Percentiles rank a stretch among this genome's conserved stretches.
These are phyloP conservation scores for Pao palembangensis DNA, from an alignment of 2,113 vertebrate genomes.

Conservation along the genomic window DNA sequence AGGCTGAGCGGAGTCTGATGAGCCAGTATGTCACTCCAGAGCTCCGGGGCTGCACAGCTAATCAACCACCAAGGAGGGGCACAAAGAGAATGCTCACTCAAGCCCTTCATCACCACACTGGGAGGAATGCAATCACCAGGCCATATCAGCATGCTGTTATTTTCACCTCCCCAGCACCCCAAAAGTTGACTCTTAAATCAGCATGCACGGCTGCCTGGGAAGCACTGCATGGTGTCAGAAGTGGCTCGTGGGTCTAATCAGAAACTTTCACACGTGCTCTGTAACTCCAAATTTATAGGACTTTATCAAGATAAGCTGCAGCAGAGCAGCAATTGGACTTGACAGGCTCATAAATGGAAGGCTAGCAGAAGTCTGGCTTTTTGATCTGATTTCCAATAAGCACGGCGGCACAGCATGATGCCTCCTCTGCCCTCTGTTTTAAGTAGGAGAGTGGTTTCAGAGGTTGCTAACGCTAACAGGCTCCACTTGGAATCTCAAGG, in stretches of 20 bases:
- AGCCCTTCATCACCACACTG: slow-evolving; percentile 54
- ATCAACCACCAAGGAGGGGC: slow-evolving; percentile 70
- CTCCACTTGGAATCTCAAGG: slow-evolving; percentile 34
- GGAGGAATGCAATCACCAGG: slow-evolving; percentile 70
- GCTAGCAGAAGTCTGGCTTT: slow-evolving; percentile 18
- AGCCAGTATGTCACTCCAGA: slow-evolving; percentile 61
- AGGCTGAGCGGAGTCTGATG: slow-evolving; percentile 63
- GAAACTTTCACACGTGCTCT: slow-evolving; percentile 2
- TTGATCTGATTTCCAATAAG: slow-evolving; percentile 39
- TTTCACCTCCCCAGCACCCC: slow-evolving; percentile 6
- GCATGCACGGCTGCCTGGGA: slow-evolving; percentile 49
- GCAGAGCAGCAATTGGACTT: too few relatives aligned
- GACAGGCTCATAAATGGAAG: too few relatives aligned
- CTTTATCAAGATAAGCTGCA: too few relatives aligned
- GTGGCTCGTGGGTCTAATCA: slow-evolving; percentile 48
- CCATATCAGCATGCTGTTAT: slow-evolving; percentile 64
- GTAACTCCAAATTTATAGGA: too few relatives aligned
- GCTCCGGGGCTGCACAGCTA: slow-evolving; percentile 65
- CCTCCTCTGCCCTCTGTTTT: slow-evolving; percentile 50
- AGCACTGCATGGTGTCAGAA: slow-evolving; percentile 35
- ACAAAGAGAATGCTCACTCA: slow-evolving; percentile 54
- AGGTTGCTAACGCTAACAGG: slow-evolving; percentile 47
- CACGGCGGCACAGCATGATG: slow-evolving; percentile 54
- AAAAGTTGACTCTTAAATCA: slow-evolving; percentile 63
- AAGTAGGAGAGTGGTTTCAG: slow-evolving; percentile 57